Evolutionary conservation across 2,113 vertebrate genomes (phyloP).

Genomic region (Dromiciops gliroides): DNA sequence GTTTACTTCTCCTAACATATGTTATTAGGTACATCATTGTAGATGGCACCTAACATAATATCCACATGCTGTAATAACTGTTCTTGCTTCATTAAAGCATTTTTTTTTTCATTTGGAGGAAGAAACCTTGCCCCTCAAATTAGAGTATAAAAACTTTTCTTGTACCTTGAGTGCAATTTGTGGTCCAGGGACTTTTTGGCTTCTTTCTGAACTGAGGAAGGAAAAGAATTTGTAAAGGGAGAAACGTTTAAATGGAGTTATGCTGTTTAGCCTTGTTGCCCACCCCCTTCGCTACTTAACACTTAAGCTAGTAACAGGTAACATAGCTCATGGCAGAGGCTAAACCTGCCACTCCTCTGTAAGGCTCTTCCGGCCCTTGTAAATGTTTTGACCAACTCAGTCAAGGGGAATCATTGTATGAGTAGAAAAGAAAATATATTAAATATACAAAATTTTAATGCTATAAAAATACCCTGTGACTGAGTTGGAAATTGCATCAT

Average conservation of each 20-base stretch:
- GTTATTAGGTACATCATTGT: background rate
- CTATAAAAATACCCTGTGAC: constrained; percentile 62
- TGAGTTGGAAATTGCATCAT: constrained; percentile 71
- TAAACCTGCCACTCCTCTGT: constrained; percentile 29
- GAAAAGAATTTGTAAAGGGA: constrained; percentile 2
- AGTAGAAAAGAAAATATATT: constrained; percentile 72
- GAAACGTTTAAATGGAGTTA: background rate
- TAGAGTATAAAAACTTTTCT: constrained; percentile 19
- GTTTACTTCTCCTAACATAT: constrained; percentile 34
- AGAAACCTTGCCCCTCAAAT: constrained; percentile 13
- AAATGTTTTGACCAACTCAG: constrained; percentile 48
- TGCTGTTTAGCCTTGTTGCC: background rate
- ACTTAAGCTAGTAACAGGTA: constrained; percentile 12
- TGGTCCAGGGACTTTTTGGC: background rate
- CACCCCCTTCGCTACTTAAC: background rate
- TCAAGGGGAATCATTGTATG: constrained; percentile 63
- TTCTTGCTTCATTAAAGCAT: background rate
- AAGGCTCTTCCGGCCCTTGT: background rate
- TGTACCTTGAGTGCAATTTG: background rate
- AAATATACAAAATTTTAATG: constrained; percentile 67
- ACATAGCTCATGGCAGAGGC: background rate
- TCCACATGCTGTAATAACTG: background rate
- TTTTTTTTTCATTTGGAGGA: constrained; percentile 1
- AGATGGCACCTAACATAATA: background rate
- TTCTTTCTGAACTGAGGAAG: constrained; percentile 31